Conservation (phyloP, 2,888 invertebrate genomes). For the Brassicogethes aeneus region DNA sequence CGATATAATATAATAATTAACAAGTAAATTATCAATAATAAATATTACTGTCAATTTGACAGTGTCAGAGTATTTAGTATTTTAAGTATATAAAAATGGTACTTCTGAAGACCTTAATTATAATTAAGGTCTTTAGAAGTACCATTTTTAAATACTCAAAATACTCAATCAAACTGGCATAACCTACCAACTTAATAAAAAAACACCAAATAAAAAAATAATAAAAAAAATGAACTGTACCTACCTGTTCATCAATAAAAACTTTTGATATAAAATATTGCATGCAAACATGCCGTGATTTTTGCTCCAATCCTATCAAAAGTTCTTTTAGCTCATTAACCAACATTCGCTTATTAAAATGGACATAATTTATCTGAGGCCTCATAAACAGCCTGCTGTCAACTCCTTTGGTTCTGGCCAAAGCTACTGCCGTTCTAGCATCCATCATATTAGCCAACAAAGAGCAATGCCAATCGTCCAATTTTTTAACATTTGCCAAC, state of each 20-base stretch:
- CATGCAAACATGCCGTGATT: conserved; percentile 42
- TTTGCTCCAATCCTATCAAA: conserved; percentile 37
- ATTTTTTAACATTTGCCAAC: conserved; percentile 55
- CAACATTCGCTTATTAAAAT: conserved; percentile 32
- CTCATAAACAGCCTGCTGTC: conserved; percentile 68
- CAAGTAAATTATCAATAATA: no score
- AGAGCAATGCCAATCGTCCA: conserved; percentile 40
- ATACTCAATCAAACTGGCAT: no score
- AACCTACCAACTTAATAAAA: no score
- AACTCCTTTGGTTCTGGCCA: conserved; percentile 62
- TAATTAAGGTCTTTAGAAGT: no score
- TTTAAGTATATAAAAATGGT: no score
- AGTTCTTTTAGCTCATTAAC: conserved; percentile 39
- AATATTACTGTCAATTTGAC: no score
- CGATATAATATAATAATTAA: no score
- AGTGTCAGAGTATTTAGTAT: no score
- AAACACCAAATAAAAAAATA: no score
- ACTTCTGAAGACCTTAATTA: no score
- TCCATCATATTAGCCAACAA: conserved; percentile 75
- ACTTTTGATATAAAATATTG: conserved; percentile 41
- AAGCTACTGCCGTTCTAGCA: conserved; percentile 62
- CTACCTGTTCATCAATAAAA: conserved; percentile 39
- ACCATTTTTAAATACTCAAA: no score
- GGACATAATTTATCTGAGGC: conserved; percentile 44
- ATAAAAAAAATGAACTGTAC: no score